These are phyloP conservation scores for Calidris pygmaea DNA, from an alignment of 2,113 vertebrate genomes.

Conservation along the genomic window DNA sequence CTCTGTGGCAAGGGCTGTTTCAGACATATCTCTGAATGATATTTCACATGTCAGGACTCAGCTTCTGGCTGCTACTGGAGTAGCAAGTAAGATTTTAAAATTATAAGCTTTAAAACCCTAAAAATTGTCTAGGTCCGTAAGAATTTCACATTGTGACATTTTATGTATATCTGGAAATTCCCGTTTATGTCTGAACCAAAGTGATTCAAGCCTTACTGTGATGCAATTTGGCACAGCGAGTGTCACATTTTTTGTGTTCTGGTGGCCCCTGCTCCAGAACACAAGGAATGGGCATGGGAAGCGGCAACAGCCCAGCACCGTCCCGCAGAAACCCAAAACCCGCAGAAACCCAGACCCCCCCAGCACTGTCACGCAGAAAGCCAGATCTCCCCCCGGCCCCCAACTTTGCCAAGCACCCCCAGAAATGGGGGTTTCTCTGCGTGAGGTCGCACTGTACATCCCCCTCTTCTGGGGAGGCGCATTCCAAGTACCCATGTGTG, in stretches of 20 bases:
- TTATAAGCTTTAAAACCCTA: background rate
- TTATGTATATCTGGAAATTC: background rate
- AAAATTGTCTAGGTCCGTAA: background rate
- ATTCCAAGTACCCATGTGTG: rapidly evolving
- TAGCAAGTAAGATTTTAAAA: background rate
- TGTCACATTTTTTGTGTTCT: background rate
- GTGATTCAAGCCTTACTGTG: background rate
- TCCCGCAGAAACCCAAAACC: rapidly evolving
- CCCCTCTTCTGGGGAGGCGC: rapidly evolving
- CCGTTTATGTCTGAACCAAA: background rate
- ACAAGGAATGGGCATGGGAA: too few species aligned
- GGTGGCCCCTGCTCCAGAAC: background rate
- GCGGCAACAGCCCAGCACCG: rapidly evolving
- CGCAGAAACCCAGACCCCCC: rapidly evolving
- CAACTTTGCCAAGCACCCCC: too few species aligned
- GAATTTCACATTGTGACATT: background rate
- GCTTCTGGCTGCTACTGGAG: background rate
- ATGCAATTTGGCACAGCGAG: rapidly evolving
- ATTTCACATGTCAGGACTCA: background rate
- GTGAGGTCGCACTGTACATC: background rate
- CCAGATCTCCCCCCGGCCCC: rapidly evolving
- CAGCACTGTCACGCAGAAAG: background rate
- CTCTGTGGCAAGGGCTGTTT: background rate
- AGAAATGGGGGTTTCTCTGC: background rate
- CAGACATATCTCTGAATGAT: background rate